phyloP scores from a whole-genome alignment of 2,888 invertebrate genomes.

The Diplazon laetatorius region DNA sequence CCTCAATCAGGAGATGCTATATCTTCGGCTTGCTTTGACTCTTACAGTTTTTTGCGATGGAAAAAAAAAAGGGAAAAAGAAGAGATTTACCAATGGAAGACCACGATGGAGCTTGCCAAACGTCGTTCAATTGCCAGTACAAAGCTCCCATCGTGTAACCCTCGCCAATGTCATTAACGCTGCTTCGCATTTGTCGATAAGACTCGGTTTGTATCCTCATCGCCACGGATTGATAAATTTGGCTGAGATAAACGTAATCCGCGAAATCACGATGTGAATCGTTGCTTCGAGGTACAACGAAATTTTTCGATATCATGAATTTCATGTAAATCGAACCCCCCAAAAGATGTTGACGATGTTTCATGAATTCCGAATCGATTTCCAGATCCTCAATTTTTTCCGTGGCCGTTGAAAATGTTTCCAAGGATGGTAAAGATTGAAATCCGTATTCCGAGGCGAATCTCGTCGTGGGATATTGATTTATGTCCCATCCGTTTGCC shows the following conservation, averaged over 20 bases:
- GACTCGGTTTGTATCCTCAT: constrained; percentile 93
- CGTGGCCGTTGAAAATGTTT: constrained; percentile 87
- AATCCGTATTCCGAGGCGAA: constrained; percentile 98
- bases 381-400: constrained; percentile 83
- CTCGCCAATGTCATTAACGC: constrained; percentile 83
- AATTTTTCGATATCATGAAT: constrained; percentile 86
- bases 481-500: constrained; percentile 91
- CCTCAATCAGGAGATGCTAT: too few species aligned
- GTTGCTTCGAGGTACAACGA: constrained; percentile 85
- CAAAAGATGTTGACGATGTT: constrained; percentile 94
- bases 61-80: too few species aligned
- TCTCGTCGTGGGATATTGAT: constrained; percentile 90
- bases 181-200: constrained; percentile 87
- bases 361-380: constrained; percentile 85
- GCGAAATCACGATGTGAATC: constrained; percentile 85
- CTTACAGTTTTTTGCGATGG: too few species aligned
- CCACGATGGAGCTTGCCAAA: constrained; percentile 99
- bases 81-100: constrained; percentile 88
- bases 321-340: constrained; percentile 87
- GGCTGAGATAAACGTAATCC: constrained; percentile 92
- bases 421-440: constrained; percentile 92
- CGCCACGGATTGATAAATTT: constrained; percentile 95
- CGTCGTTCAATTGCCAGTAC: constrained; percentile 99
- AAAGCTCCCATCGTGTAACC: constrained; percentile 97
- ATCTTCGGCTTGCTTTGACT: too few species aligned